Conservation (phyloP, 2,113 vertebrate genomes). For the Cyphomyrus discorhynchus region DNA sequence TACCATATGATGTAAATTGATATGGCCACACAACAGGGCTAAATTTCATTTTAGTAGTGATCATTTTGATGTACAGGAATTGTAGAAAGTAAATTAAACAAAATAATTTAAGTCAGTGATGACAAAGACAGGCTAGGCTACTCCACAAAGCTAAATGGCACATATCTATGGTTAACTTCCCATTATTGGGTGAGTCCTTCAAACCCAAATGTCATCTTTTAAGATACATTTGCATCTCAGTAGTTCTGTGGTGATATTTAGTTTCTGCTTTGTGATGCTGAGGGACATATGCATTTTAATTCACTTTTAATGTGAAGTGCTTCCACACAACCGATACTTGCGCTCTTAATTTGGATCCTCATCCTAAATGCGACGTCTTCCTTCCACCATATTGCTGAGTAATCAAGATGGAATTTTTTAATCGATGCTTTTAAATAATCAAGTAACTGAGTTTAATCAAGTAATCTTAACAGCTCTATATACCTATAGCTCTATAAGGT, state of each 20-base stretch:
- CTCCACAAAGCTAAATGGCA: not conserved
- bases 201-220: not conserved
- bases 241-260: not conserved
- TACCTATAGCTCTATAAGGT: not conserved
- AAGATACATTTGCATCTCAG: not conserved
- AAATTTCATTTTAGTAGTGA: not conserved
- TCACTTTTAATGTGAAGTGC: not conserved
- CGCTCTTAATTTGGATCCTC: not conserved
- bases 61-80: not conserved
- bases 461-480: not conserved
- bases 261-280: not conserved
- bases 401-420: not conserved
- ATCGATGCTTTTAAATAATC: not conserved
- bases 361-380: not conserved
- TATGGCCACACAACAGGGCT: not conserved
- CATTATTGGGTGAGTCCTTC: not conserved
- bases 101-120: not conserved
- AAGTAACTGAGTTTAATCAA: not conserved
- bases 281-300: not conserved
- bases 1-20: too few relatives aligned
- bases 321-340: not conserved
- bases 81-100: not conserved
- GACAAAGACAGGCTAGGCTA: not conserved
- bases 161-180: not conserved
- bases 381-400: not conserved